Evolutionary conservation across 2,113 vertebrate genomes (phyloP), one percentile per base, ranked within the genome.

Genomic region (Clarias magur): DNA sequence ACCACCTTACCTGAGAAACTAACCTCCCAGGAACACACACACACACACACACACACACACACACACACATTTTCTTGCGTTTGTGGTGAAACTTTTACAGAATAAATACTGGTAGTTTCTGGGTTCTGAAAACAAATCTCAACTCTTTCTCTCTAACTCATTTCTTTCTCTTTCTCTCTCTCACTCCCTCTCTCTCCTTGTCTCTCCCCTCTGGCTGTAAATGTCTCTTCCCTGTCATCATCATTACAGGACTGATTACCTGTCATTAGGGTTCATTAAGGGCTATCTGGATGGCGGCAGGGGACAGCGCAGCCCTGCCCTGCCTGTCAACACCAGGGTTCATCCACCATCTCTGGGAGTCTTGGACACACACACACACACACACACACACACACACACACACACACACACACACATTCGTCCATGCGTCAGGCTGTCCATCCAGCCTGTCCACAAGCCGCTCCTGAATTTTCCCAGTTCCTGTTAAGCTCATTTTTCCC

Each of bases 251-350:
- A 84, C 90, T 93, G 93, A 95, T 94, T 95, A 93, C 93, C 91
- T 93, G 93, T 93, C 91, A 91, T 95, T 94, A 94, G 89, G 89
- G 86, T 93, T 92, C 93, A 94, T 95, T 93, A 93, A 92, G 93
- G 91, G 90, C 92, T 94, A 92, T 95, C 94, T 93, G 87, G 80
- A 82, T 93, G 94, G 91, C 91, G 92, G 92, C 94, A 94, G 89
- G 88, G 83, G 90, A 81, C 84, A 87, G 84, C 59, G 48, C 88
- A 62, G 86, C 75, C 83, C 89, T 85, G 82, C 59, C 88, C 82
- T 90, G 72, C 89, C 92, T 94, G 90, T 93, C 93, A 91, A 89
- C 93, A 93, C 88, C 83, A 27, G 2, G 60, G 42, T 65, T 80
- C 65, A 85, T 80, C 88, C 30, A 34, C 57, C 53, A 67, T 82